Base-by-base conservation (phyloP, 1,140 invertebrate species). In the Eulimnadia texana region DNA sequence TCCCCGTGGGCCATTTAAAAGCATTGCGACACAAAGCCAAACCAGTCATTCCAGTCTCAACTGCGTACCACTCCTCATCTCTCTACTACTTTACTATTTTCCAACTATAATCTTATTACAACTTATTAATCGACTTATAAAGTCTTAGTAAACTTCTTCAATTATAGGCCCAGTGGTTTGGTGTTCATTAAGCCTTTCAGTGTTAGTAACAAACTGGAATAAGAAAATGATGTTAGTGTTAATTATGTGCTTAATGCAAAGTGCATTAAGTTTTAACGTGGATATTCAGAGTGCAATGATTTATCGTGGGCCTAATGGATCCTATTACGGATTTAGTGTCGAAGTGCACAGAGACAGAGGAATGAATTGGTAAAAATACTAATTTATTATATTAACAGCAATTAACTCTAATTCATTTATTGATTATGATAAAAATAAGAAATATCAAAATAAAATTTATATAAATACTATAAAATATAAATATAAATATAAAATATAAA, bases 291-390 rank as follows among this genome's bases (percentile, higher is more conserved):
- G 69, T 49, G 70, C 70, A 16, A 65, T 75, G n/a, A 68, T 71
- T 22, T 73, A 77, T 61, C 64, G 68, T 3, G 74, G 76, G 1
- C 66, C 70, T 0, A 61, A 65, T 3, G 72, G 70, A 10, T 75
- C 75, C 52, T 76, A 77, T 70, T 80, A 80, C 66, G 78, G 78
- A 50, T 80, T 74, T 65, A 73, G 76, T 22, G 75, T 80, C 22
- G 77, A 77, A 16, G 70, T 76, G 64, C 77, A 79, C 67, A 69
- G 71, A 59, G 73, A 76, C 58, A 68, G 71, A 50, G 71, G 72
- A 11, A 64, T 69, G 13, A 75, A 72, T 63, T 76, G 75, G 77
- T 78, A 69, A 76, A 6, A 9, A 42, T 42, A 16, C 16, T 42
- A 42, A 42, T 42, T 42, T 42, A 42, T 16, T 42, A 9, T 42